phyloP scores from a whole-genome alignment of 2,113 vertebrate species.

The Falco punctatus region DNA sequence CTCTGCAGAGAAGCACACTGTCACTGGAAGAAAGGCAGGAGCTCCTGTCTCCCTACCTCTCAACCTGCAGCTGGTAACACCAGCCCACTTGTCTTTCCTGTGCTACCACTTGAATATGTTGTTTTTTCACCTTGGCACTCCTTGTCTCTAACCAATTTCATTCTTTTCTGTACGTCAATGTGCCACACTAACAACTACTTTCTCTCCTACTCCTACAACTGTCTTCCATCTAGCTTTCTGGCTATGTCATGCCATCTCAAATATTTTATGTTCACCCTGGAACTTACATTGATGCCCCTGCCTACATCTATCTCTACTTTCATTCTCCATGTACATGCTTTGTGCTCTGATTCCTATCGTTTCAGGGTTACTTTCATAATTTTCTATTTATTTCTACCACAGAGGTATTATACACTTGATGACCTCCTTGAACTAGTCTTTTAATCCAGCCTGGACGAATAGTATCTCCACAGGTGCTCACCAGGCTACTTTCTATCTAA shows the following conservation, averaged over 20 bases:
- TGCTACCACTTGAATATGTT: rapidly evolving
- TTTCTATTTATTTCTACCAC: background rate
- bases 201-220: background rate
- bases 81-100: background rate
- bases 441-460: background rate
- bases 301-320: background rate
- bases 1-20: background rate
- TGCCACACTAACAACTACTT: background rate
- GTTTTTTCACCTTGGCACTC: background rate
- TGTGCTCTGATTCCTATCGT: background rate
- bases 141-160: background rate
- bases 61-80: background rate
- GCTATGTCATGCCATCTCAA: background rate
- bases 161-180: background rate
- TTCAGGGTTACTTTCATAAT: background rate
- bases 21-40: background rate
- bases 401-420: background rate
- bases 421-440: background rate
- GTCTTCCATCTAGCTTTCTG: background rate
- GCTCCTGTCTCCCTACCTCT: background rate
- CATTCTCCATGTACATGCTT: background rate
- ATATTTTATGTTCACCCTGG: background rate
- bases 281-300: background rate
- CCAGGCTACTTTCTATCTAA: background rate
- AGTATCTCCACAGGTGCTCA: background rate